Percentiles rank a stretch among this genome's conserved stretches.
Evolutionary conservation across 2,113 vertebrate genomes (phyloP).

Genomic region (Etheostoma cragini): DNA sequence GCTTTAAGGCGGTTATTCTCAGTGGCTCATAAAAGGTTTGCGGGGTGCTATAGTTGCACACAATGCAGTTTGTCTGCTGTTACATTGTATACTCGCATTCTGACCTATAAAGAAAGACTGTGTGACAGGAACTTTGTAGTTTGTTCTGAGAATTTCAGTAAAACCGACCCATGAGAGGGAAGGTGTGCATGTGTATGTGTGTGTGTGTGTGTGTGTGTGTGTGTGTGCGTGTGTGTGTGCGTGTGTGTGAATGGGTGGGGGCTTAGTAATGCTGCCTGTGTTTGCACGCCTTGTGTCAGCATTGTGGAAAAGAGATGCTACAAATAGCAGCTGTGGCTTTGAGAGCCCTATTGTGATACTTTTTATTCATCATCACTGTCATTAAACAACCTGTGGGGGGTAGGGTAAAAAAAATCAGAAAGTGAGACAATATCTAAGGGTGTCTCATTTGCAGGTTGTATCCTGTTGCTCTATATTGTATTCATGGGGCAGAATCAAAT

Average conservation of each 20-base stretch:
- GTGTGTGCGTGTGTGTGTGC: slow-evolving; percentile 14
- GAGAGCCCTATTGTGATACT: slow-evolving; percentile 41
- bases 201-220: slow-evolving; percentile 21
- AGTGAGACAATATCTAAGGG: not conserved
- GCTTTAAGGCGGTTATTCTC: not conserved
- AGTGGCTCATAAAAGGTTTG: slow-evolving; percentile 22
- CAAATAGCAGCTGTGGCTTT: slow-evolving; percentile 62
- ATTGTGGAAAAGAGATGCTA: slow-evolving; percentile 54
- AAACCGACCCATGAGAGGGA: slow-evolving; percentile 50
- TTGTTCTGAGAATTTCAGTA: slow-evolving; percentile 65
- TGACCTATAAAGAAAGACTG: slow-evolving; percentile 29
- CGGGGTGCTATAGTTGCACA: slow-evolving; percentile 7
- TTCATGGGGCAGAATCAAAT: not conserved
- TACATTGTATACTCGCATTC: not conserved
- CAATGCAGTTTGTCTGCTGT: not conserved
- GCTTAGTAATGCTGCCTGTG: slow-evolving; percentile 46
- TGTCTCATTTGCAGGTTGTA: not conserved
- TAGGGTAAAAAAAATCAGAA: slow-evolving; percentile 6
- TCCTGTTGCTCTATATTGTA: not conserved
- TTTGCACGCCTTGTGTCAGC: slow-evolving; percentile 61
- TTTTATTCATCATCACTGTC: slow-evolving; percentile 34
- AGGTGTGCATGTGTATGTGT: not conserved
- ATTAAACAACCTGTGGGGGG: slow-evolving; percentile 7
- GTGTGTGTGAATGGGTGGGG: slow-evolving; percentile 10
- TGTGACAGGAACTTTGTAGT: slow-evolving; percentile 59